A percentile compares a stretch with the other conserved stretches of the same genome.
phyloP scores from a whole-genome alignment of 2,888 invertebrate genomes.

The Napeogenes inachia region DNA sequence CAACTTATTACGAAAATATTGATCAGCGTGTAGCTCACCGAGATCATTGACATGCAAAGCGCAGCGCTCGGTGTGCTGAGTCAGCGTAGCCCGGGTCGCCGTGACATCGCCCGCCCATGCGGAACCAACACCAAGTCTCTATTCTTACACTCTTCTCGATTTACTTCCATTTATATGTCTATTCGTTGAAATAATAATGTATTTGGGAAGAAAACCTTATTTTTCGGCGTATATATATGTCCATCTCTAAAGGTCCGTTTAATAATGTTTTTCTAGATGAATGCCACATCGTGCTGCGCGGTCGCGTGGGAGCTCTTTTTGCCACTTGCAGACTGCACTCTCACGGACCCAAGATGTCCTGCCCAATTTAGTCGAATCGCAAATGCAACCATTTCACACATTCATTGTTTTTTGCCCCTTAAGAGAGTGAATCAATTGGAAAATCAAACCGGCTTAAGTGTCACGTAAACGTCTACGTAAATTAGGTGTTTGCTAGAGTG shows the following conservation, averaged over 20 bases:
- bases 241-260: neutral
- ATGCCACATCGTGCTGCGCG: slow-evolving; percentile 15
- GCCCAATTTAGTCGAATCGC: slow-evolving; percentile 8
- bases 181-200: neutral
- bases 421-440: slow-evolving; percentile 1
- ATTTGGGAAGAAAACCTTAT: too few species aligned
- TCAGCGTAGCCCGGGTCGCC: slow-evolving; percentile 24
- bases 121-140: slow-evolving; percentile 30
- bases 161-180: neutral
- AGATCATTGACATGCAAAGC: slow-evolving; percentile 32
- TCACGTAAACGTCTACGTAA: neutral
- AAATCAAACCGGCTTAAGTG: neutral
- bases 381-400: neutral
- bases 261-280: slow-evolving; percentile 12
- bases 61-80: slow-evolving; percentile 23
- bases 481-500: neutral
- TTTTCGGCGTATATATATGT: too few species aligned
- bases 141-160: slow-evolving; percentile 17
- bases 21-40: neutral
- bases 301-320: slow-evolving; percentile 38
- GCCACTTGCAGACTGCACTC: slow-evolving; percentile 16
- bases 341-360: slow-evolving; percentile 13
- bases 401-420: neutral
- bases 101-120: slow-evolving; percentile 30
- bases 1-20: too few species aligned